phyloP scores from a whole-genome alignment of 2,797 vertebrate genomes.

The Propithecus deckenii region DNA sequence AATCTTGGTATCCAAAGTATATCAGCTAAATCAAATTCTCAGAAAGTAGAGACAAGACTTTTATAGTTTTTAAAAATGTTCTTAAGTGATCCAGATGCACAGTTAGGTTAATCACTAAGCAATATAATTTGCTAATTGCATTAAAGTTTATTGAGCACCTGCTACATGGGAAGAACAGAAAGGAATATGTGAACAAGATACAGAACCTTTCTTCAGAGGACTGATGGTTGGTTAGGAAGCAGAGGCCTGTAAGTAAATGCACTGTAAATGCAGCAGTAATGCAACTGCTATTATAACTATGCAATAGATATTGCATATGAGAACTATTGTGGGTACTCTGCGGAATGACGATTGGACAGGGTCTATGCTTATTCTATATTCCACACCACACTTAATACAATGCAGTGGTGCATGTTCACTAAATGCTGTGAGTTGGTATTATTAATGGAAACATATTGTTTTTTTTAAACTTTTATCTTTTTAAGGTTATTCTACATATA shows the following conservation, averaged over 20 bases:
- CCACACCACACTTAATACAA: neutral
- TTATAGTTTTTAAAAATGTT: neutral
- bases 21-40: neutral
- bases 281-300: neutral
- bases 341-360: rapidly evolving
- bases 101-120: neutral
- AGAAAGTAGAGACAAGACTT: neutral
- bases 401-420: neutral
- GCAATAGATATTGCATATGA: neutral
- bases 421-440: neutral
- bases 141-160: neutral
- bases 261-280: neutral
- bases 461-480: neutral
- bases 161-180: neutral
- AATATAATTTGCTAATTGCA: neutral
- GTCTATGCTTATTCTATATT: neutral
- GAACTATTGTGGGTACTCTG: rapidly evolving
- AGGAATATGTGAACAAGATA: neutral
- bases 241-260: neutral
- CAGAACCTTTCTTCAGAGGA: neutral
- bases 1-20: neutral
- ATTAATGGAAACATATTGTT: neutral
- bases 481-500: neutral
- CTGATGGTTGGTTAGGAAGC: neutral
- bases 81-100: neutral